A percentile compares a stretch with the other conserved stretches of the same genome.
These are phyloP conservation scores for Heteromyza rotundicornis DNA, from an alignment of 2,888 invertebrate genomes.

Conservation along the genomic window DNA sequence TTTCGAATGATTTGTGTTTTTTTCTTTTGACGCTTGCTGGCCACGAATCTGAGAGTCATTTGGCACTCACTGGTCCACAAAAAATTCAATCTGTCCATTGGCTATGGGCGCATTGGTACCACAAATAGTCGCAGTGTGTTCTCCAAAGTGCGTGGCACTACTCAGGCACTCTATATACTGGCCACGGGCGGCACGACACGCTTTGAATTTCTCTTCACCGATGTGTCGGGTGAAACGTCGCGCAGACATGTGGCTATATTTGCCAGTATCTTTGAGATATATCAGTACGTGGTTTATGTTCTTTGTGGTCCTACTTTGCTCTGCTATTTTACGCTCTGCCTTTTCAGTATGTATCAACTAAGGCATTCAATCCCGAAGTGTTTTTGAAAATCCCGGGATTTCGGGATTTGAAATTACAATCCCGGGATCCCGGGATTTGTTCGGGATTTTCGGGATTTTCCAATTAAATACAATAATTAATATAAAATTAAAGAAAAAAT, in stretches of 20 bases:
- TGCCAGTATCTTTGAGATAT: constrained; percentile 89
- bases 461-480: too few relatives aligned
- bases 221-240: constrained; percentile 71
- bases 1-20: too few relatives aligned
- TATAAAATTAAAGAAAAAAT: too few relatives aligned
- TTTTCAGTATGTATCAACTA: constrained; percentile 94
- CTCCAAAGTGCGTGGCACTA: constrained; percentile 84
- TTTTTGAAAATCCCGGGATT: too few relatives aligned
- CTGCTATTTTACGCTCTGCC: too few relatives aligned
- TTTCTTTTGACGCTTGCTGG: constrained; percentile 81
- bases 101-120: constrained; percentile 82
- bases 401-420: too few relatives aligned
- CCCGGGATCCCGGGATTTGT: too few relatives aligned
- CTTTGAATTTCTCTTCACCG: constrained; percentile 97
- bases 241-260: constrained; percentile 79
- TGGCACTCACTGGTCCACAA: constrained; percentile 92
- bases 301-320: background rate
- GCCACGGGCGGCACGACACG: constrained; percentile 81
- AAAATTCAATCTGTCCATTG: constrained; percentile 91
- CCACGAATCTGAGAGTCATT: constrained; percentile 91
- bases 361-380: too few relatives aligned
- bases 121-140: constrained; percentile 84
- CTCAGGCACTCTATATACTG: constrained; percentile 86
- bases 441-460: too few relatives aligned
- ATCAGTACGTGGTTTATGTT: constrained; percentile 71